Conservation (phyloP, 1,140 invertebrate genomes). For the Armadillidium nasatum region DNA sequence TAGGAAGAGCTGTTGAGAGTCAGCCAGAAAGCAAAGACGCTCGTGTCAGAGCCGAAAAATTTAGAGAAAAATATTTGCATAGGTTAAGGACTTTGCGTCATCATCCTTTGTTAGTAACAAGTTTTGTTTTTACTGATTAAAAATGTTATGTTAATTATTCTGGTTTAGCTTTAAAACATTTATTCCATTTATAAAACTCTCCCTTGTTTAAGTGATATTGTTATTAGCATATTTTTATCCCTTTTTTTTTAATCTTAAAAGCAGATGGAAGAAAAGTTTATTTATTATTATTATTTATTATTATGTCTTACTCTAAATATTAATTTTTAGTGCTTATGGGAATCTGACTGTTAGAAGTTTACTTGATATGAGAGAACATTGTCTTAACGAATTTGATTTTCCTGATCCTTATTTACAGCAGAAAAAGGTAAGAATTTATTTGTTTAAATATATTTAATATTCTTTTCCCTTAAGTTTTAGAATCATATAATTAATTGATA, state of each 20-base stretch:
- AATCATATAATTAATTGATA: too few relatives aligned
- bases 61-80: constrained; percentile 76
- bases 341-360: constrained; percentile 79
- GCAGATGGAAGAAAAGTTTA: too few relatives aligned
- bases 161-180: too few relatives aligned
- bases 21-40: constrained; percentile 68
- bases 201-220: too few relatives aligned
- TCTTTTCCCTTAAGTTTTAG: too few relatives aligned
- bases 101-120: constrained; percentile 56
- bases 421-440: constrained; percentile 47
- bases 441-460: constrained; percentile 18
- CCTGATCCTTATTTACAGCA: constrained; percentile 78
- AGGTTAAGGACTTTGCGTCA: constrained; percentile 69
- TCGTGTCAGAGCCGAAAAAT: constrained; percentile 69
- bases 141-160: too few relatives aligned
- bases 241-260: too few relatives aligned
- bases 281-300: too few relatives aligned
- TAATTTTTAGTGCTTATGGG: constrained; percentile 69
- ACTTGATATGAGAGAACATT: constrained; percentile 87
- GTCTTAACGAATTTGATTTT: constrained; percentile 82
- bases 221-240: too few relatives aligned
- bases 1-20: constrained; percentile 68
- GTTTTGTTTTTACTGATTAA: too few relatives aligned
- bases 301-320: too few relatives aligned
- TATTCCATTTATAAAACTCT: too few relatives aligned